A percentile compares a stretch with the other conserved stretches of the same genome.
Evolutionary conservation across 2,888 invertebrate genomes (phyloP).

Genomic region (Ecdyonurus torrentis): DNA sequence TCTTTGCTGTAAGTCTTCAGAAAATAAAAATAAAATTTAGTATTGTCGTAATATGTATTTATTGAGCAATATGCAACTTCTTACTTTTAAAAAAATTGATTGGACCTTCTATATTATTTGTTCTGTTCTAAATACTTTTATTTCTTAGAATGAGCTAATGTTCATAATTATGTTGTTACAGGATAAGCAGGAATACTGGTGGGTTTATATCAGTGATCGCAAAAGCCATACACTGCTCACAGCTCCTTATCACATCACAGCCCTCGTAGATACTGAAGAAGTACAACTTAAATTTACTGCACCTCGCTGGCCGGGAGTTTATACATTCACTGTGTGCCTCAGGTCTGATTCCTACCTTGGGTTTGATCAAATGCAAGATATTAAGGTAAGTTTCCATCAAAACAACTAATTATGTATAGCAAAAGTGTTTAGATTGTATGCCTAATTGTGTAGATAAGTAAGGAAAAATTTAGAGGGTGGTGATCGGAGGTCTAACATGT

Average conservation of each 20-base stretch:
- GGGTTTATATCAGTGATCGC: constrained; percentile 95
- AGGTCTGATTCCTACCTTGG: constrained; percentile 95
- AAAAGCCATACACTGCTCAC: constrained; percentile 83
- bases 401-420: too few relatives aligned
- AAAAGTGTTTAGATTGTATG: too few relatives aligned
- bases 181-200: constrained; percentile 98
- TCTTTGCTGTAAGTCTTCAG: too few relatives aligned
- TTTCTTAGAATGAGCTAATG: background rate
- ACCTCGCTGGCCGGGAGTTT: constrained; percentile 82
- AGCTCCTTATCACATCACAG: constrained; percentile 85
- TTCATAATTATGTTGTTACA: constrained; percentile 16
- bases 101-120: background rate
- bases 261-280: constrained; percentile 75
- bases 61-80: too few relatives aligned
- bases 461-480: too few relatives aligned
- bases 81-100: background rate
- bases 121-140: background rate
- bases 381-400: constrained; percentile 46
- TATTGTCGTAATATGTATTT: too few relatives aligned
- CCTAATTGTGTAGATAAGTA: too few relatives aligned
- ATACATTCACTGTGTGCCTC: constrained; percentile 82
- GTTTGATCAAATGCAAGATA: constrained; percentile 86
- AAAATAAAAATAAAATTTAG: too few relatives aligned
- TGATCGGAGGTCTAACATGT: too few relatives aligned
- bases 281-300: constrained; percentile 93